These are phyloP conservation scores for Apamea crenata DNA, from an alignment of 2,888 invertebrate genomes.

Conservation along the genomic window DNA sequence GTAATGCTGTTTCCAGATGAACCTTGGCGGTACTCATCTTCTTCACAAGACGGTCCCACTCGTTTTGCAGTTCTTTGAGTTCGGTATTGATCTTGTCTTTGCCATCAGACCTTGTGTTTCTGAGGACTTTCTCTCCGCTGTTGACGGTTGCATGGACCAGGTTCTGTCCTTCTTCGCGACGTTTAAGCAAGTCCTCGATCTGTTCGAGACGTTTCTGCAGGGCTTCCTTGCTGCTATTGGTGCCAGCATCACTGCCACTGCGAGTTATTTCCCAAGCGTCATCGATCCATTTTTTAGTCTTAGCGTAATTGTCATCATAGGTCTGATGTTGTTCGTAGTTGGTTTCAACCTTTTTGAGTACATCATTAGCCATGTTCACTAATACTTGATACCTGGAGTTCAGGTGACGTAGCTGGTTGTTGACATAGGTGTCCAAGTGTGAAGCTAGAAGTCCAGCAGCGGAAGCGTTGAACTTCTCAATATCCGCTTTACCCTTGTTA, in stretches of 20 bases:
- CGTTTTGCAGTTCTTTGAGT: constrained; percentile 96
- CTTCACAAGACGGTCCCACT: constrained; percentile 97
- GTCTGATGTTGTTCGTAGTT: constrained; percentile 96
- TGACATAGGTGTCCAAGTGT: constrained; percentile 96
- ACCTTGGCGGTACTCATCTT: constrained; percentile 98
- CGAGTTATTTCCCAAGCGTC: constrained; percentile 95
- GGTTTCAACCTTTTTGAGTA: constrained; percentile 96
- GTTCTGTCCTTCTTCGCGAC: constrained; percentile 96
- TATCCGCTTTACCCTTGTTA: constrained; percentile 94
- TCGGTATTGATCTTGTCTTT: constrained; percentile 96
- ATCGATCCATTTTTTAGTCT: constrained; percentile 96
- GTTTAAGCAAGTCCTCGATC: constrained; percentile 94
- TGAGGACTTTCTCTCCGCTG: constrained; percentile 96
- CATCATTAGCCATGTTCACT: constrained; percentile 96
- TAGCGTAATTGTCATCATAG: constrained; percentile 94
- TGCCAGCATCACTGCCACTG: constrained; percentile 94
- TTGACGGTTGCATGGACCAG: constrained; percentile 96
- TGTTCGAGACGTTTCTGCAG: constrained; percentile 95
- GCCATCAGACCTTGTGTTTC: constrained; percentile 97
- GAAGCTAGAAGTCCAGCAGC: constrained; percentile 94
- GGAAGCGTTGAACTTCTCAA: constrained; percentile 95
- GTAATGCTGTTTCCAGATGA: constrained; percentile 95
- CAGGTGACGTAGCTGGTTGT: constrained; percentile 95
- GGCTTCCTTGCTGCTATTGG: constrained; percentile 94
- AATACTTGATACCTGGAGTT: constrained; percentile 97